phyloP scores from a whole-genome alignment of 2,888 invertebrate species.

The Athrips mouffetella region DNA sequence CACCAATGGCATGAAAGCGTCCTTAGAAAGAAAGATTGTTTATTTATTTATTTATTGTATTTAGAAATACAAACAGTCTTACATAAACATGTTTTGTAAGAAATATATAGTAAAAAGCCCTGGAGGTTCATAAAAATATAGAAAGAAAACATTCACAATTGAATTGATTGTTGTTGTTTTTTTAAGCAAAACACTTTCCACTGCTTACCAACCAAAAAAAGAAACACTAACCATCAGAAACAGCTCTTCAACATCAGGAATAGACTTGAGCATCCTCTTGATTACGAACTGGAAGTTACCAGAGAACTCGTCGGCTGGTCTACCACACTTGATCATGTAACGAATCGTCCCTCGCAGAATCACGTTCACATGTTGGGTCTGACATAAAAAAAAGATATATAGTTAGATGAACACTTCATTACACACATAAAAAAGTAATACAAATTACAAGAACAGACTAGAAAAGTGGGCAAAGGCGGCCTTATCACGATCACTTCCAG shows the following conservation, averaged over 20 bases:
- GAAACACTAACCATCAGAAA: slow-evolving; percentile 83
- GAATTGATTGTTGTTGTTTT: too few species aligned
- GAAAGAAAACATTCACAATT: too few species aligned
- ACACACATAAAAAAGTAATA: slow-evolving; percentile 10
- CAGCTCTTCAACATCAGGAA: slow-evolving; percentile 87
- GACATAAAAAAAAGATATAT: too few species aligned
- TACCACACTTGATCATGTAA: slow-evolving; percentile 85
- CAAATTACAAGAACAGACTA: slow-evolving; percentile 11
- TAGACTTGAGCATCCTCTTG: slow-evolving; percentile 85
- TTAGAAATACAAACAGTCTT: too few species aligned
- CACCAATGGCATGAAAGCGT: slow-evolving; percentile 92
- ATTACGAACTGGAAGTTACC: slow-evolving; percentile 86
- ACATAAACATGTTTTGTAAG: too few species aligned
- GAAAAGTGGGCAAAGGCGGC: background rate
- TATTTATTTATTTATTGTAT: too few species aligned
- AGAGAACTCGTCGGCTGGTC: slow-evolving; percentile 88
- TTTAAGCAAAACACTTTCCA: background rate
- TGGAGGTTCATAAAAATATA: too few species aligned
- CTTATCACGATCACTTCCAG: too few species aligned
- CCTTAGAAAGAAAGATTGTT: slow-evolving; percentile 67
- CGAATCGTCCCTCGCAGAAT: slow-evolving; percentile 91
- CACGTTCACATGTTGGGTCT: slow-evolving; percentile 91
- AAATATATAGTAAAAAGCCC: too few species aligned
- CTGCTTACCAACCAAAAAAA: background rate
- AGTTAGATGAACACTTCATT: too few species aligned